phyloP scores from a whole-genome alignment of 2,797 vertebrate species.

The Sciurus vulgaris region DNA sequence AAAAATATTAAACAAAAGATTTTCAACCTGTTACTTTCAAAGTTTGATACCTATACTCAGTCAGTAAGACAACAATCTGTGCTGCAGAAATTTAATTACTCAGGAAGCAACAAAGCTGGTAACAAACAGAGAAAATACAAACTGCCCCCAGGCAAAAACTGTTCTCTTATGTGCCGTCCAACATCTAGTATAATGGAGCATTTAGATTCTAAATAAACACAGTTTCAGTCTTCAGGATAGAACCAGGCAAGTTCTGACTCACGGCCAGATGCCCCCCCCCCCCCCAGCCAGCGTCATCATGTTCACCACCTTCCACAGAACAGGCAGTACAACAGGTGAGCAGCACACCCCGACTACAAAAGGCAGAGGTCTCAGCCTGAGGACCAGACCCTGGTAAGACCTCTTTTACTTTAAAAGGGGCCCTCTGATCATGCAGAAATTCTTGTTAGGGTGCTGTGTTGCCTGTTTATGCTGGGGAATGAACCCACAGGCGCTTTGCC shows the following conservation, averaged over 20 bases:
- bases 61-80: not conserved
- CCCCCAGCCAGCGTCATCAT: not conserved
- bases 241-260: not conserved
- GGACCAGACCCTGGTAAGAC: not conserved
- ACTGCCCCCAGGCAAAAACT: not conserved
- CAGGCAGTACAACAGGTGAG: fast-evolving
- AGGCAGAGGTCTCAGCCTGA: not conserved
- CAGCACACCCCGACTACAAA: not conserved
- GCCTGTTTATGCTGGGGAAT: too few relatives aligned
- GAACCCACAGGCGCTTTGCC: too few relatives aligned
- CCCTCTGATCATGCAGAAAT: not conserved
- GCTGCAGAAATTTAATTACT: not conserved
- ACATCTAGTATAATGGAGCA: not conserved
- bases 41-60: not conserved
- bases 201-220: not conserved
- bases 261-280: not conserved
- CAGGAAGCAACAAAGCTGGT: not conserved
- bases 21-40: not conserved
- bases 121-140: not conserved
- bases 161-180: not conserved
- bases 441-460: not conserved
- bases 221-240: not conserved
- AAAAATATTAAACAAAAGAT: not conserved
- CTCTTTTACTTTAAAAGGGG: not conserved
- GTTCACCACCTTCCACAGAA: not conserved